Percentiles rank a stretch among this genome's conserved stretches.
Conservation (phyloP, 2,797 vertebrate genomes). For the Ctenochaetus hawaiiensis region DNA sequence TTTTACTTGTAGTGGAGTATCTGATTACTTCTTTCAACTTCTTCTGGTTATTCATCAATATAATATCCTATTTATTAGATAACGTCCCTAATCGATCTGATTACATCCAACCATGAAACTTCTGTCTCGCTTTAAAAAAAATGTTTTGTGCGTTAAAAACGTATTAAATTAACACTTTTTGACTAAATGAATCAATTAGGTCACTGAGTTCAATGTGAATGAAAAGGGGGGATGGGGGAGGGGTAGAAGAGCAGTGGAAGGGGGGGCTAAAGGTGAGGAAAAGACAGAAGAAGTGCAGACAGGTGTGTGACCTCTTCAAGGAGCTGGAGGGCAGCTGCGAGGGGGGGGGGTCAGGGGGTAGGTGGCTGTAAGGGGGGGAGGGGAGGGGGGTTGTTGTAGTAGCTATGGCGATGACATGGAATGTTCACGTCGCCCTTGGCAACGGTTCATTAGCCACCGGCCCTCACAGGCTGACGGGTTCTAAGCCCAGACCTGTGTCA, state of each 20-base stretch:
- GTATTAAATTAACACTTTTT: not conserved
- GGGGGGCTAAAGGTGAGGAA: conserved; percentile 23
- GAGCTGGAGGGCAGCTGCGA: conserved; percentile 50
- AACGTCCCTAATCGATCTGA: too few species aligned
- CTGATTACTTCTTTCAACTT: too few species aligned
- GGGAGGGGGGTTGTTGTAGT: conserved; percentile 25
- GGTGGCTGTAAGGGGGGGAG: conserved; percentile 12
- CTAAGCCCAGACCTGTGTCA: too few species aligned
- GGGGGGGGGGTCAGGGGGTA: conserved; percentile 10
- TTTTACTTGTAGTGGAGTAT: too few species aligned
- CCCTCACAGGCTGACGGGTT: conserved; percentile 59
- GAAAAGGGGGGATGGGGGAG: not conserved
- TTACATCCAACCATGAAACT: too few species aligned
- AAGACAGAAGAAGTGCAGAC: conserved; percentile 69
- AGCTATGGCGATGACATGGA: conserved; percentile 76
- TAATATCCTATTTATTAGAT: too few species aligned
- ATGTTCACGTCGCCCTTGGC: conserved; percentile 73
- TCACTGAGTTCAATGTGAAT: conserved; percentile 33
- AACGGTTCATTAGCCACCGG: conserved; percentile 71
- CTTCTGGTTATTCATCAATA: too few species aligned
- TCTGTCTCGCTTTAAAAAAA: too few species aligned
- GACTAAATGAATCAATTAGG: not conserved
- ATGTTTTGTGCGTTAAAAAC: too few species aligned
- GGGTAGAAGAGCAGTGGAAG: not conserved
- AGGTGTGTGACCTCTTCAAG: conserved; percentile 75